These are phyloP conservation scores for Spilogale gracilis DNA, from an alignment of 2,113 vertebrate genomes.

Conservation along the genomic window DNA sequence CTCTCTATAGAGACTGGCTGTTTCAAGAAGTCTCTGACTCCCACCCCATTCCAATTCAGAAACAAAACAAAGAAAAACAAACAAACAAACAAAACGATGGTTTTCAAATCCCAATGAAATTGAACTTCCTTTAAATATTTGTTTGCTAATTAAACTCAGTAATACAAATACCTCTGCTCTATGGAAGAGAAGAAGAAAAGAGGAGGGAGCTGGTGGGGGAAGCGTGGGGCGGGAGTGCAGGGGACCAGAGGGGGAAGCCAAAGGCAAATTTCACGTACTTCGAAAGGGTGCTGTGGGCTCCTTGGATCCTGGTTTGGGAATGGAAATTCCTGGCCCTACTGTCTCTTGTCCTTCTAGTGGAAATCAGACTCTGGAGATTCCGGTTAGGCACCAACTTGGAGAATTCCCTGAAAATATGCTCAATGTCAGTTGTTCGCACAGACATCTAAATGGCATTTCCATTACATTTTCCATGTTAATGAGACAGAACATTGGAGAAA, in stretches of 20 bases:
- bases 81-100: neutral
- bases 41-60: neutral
- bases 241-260: neutral
- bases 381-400: neutral
- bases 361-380: neutral
- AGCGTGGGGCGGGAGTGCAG: neutral
- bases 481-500: neutral
- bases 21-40: neutral
- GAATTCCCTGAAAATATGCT: conserved; percentile 11
- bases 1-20: neutral
- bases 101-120: neutral
- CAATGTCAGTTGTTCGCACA: rapidly evolving
- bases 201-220: neutral
- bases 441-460: neutral
- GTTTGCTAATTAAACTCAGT: neutral
- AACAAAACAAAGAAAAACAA: neutral
- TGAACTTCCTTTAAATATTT: neutral
- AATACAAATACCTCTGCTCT: neutral
- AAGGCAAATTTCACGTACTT: neutral
- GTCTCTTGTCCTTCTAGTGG: neutral
- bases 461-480: neutral
- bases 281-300: neutral
- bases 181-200: rapidly evolving
- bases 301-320: neutral
- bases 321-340: neutral